phyloP scores from a whole-genome alignment of 2,797 vertebrate species.

The Gymnoscopelus braueri region DNA sequence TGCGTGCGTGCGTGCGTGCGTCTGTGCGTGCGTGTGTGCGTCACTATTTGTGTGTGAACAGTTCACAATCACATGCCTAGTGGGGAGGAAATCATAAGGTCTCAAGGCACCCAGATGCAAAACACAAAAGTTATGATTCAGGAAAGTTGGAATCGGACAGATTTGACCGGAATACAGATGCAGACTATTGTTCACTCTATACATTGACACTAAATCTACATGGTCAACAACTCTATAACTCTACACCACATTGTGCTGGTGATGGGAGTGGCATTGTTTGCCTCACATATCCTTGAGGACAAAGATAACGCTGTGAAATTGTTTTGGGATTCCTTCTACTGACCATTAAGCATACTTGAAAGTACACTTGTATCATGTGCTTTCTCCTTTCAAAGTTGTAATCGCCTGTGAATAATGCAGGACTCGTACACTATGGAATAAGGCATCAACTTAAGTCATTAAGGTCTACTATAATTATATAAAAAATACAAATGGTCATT shows the following conservation, averaged over 20 bases:
- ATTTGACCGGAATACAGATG: neutral
- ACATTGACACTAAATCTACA: conserved; percentile 7
- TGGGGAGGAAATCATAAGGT: too few relatives aligned
- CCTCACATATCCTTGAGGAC: conserved; percentile 49
- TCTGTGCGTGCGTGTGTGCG: too few relatives aligned
- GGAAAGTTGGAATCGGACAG: too few relatives aligned
- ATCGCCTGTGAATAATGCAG: neutral
- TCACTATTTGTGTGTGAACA: too few relatives aligned
- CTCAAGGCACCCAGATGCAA: too few relatives aligned
- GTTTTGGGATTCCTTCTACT: conserved; percentile 9
- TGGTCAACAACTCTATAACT: conserved; percentile 24
- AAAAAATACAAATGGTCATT: too few relatives aligned
- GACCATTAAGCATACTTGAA: conserved; percentile 35
- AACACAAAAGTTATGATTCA: too few relatives aligned
- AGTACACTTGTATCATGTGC: conserved; percentile 3
- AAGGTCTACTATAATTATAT: neutral
- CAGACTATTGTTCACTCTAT: conserved; percentile 29
- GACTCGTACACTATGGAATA: neutral
- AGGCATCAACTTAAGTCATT: neutral
- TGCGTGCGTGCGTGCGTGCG: too few relatives aligned
- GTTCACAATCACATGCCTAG: too few relatives aligned
- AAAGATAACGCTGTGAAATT: conserved; percentile 62
- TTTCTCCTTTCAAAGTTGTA: neutral
- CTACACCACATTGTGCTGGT: conserved; percentile 38
- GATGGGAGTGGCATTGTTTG: conserved; percentile 34